Evolutionary conservation across 2,797 vertebrate genomes (phyloP), one percentile per base, ranked within the genome.

Genomic region (Pipistrellus kuhlii): DNA sequence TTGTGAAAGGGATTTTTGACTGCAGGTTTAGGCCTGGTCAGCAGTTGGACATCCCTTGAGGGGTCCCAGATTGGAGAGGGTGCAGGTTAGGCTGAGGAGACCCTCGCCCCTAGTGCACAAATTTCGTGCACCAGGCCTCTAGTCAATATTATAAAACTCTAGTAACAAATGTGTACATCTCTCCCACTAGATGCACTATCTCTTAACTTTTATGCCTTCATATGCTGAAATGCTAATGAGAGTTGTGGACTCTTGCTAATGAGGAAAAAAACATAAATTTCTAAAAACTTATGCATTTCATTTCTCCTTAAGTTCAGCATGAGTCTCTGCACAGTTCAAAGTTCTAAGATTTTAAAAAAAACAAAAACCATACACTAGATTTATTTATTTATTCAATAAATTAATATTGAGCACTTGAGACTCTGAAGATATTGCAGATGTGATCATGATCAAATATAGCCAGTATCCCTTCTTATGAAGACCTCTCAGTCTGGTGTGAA

Each of bases 141-240:
- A 55, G 53, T 21, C n/a, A 53, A 17, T 84, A 69, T 81, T 81
- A 13, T 32, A 57, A 93, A 90, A 82, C 2, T 84, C 25, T 73
- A 32, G 14, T 51, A 72, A 66, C 3, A 32, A 9, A 32, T 77
- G 35, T 75, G 12, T 17, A 7, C 30, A 57, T 78, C 41, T 90
- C 27, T 68, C 35, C 38, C 9, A n/a, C 5, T 62, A 85, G 41
- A 8, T 57, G 0, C 11, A 44, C 25, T 64, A 11, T 64, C 53
- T 53, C 48, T 89, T 82, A 92, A 84, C 8, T 95, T 86, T 84
- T 18, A 51, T n/a, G 46, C 68, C 15, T 89, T 84, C 76, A n/a
- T 53, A 41, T 51, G 25, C 68, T 87, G 72, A 66, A 59, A 84
- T 32, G 30, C 23, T 73, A 71, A 64, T 66, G 20, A 82, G 66